These are phyloP conservation scores for Tetragonula clypearis DNA, from an alignment of 1,140 invertebrate species.

Conservation along the genomic window DNA sequence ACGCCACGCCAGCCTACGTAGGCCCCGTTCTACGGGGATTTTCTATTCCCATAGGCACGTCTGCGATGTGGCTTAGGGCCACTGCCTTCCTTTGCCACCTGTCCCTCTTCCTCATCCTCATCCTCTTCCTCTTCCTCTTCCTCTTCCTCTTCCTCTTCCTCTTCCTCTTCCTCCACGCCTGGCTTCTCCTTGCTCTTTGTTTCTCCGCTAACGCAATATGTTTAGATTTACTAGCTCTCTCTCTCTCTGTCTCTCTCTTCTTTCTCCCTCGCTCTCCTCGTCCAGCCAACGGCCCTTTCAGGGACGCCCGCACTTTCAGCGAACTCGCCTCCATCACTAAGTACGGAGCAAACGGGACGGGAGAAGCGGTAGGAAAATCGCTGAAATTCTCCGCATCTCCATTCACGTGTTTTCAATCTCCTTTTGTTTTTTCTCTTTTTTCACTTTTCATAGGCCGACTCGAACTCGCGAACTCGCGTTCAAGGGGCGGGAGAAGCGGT, in stretches of 20 bases:
- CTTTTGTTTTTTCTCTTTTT: no score
- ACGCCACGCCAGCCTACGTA: constrained; percentile 41
- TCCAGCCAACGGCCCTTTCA: constrained; percentile 21
- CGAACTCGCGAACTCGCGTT: no score
- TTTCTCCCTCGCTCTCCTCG: not conserved
- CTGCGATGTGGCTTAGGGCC: constrained; percentile 61
- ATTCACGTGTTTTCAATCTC: not conserved
- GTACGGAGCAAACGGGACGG: no score
- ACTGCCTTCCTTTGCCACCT: constrained; percentile 2
- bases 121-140: not conserved
- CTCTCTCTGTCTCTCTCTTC: no score
- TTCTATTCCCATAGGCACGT: constrained; percentile 68
- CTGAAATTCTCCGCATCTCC: not conserved
- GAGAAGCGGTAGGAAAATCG: not conserved
- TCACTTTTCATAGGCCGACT: no score
- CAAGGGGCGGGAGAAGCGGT: not conserved
- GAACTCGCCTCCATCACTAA: not conserved
- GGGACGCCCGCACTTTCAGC: not conserved
- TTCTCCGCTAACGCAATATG: constrained; percentile 54
- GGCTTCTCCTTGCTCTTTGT: constrained; percentile 23
- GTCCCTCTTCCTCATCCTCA: not conserved
- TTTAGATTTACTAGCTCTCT: constrained; percentile 63
- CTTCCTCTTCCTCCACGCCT: not conserved
- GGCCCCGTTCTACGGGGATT: constrained; percentile 62
- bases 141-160: not conserved